Conservation (phyloP, 1,140 invertebrate species). For the Bombus superbus region DNA sequence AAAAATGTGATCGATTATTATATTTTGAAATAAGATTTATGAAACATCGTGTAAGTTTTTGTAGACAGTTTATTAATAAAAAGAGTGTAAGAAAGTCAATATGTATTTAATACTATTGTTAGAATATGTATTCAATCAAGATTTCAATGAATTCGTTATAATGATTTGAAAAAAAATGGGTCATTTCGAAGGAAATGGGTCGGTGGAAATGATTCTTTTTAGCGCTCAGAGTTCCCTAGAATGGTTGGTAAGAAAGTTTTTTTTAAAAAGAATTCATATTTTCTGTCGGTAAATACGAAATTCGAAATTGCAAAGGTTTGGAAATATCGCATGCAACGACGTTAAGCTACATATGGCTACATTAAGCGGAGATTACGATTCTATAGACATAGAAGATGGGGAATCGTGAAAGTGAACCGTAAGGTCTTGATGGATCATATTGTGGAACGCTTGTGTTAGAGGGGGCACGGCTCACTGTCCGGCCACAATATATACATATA, state of each 20-base stretch:
- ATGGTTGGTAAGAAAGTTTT: conserved; percentile 12
- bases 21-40: background rate
- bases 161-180: background rate
- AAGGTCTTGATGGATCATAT: conserved; percentile 16
- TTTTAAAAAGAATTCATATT: background rate
- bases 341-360: background rate
- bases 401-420: background rate
- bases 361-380: background rate
- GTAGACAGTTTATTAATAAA: no score
- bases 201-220: no score
- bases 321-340: conserved; percentile 11
- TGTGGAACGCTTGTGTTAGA: conserved; percentile 31
- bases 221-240: background rate
- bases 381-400: background rate
- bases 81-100: no score
- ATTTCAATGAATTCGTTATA: background rate
- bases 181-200: background rate
- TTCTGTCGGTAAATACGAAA: conserved; percentile 15
- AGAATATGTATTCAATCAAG: background rate
- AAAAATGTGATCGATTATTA: background rate
- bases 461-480: conserved; percentile 37
- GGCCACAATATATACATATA: conserved; percentile 27
- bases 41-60: no score
- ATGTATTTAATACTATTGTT: no score
- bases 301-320: background rate